Evolutionary conservation across 2,113 vertebrate genomes (phyloP), one percentile per base, ranked within the genome.

Genomic region (Elanoides forficatus): DNA sequence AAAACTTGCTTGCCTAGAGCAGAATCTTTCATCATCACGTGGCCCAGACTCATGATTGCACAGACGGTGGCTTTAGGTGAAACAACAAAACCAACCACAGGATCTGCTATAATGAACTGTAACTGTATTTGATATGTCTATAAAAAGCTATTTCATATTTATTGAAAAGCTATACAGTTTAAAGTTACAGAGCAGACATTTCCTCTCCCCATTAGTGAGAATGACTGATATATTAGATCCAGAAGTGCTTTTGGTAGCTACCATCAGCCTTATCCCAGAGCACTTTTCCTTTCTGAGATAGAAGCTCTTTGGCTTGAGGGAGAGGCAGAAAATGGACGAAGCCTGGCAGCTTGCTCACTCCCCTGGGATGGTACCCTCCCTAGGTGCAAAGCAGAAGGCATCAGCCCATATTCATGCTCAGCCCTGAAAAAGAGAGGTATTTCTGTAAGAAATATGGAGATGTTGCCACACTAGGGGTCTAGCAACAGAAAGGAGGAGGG

Each of bases 1-100:
- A 86, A 91, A 96, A 76, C 56, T 95, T 95, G 81, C 58, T 89
- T 79, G 86, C 53, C 70, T 81, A 50, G 67, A 89, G 70, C 40
- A 94, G 89, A 91, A 67, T 79, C 47, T 81, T 86, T 56, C 58
- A 56, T 53, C 45, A 80, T 82, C 62, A 62, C 40, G 12, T 48
- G 71, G 23, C 45, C 93, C 36, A 80, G 55, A 47, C 81, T 91
- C 70, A 79, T 67, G 65, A 67, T 60, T 89, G 38, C 66, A 68
- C 22, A 74, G 74, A 50, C 0, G 1, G 42, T 3, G 26, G 74
- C 66, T 92, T 84, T 72, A 75, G 48, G 65, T 85, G 80, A 81
- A 81, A 71, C n/a, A 81, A 38, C 22, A 94, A 89, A 81, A 81
- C 10, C 34, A 85, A 29, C 17, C 11, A 17, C 62, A 80, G 58